Evolutionary conservation across 2,888 invertebrate genomes (phyloP), one percentile per base, ranked within the genome.

Genomic region (Orthosia cruda): DNA sequence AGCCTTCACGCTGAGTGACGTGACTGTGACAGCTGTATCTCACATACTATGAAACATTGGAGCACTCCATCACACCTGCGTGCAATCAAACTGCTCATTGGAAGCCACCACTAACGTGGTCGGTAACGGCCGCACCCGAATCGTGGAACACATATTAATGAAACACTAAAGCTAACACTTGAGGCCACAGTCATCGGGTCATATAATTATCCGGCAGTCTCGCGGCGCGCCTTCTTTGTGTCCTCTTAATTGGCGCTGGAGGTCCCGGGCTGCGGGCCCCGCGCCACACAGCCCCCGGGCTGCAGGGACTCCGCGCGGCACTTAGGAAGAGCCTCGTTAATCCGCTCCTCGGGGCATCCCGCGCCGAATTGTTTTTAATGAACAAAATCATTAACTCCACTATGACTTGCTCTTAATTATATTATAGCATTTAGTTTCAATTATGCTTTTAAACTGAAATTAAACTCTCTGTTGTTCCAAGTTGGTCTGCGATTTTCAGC

Each of bases 281-380:
- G 23, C 32, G n/a, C 57, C 66, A 40, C 40, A 40, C 40, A 40
- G 40, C 40, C 40, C 9, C 9, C 9, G 40, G 40, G 9, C 40
- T 40, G 40, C 3, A 49, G 20, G 40, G 59, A 45, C 61, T 45
- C 52, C 20, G 5, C 47, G 47, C 70, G 81, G 78, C 84, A 63
- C 74, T 79, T 74, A 77, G 86, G 86, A 87, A 87, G 84, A 79
- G 66, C 79, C 77, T 86, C 86, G 87, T 87, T 87, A 87, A 85
- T 86, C 81, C 67, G 49, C 75, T 81, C 76, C 87, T 82, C 79
- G 71, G 71, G 87, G 84, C 83, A 79, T 74, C 52, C 72, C 67
- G 62, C 62, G 71, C 86, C 87, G 70, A 87, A 86, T 84, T 87
- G 66, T 65, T 72, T 81, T 87, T 84, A 87, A 85, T 81, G 77